A percentile compares a stretch with the other conserved stretches of the same genome.
phyloP scores from a whole-genome alignment of 2,113 vertebrate genomes.

The Gnathonemus echidnorhynchus region DNA sequence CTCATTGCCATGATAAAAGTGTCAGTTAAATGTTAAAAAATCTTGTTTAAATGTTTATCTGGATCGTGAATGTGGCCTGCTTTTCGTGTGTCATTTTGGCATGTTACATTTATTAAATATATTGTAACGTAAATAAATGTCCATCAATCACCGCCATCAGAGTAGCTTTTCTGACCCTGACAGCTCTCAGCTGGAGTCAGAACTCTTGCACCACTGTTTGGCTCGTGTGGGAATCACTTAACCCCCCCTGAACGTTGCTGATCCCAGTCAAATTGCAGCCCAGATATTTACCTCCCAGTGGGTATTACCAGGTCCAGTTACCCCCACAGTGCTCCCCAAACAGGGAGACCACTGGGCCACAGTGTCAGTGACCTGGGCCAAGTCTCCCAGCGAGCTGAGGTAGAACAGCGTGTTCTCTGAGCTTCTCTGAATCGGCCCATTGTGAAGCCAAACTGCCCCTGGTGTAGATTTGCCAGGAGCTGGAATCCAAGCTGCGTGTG shows the following conservation, averaged over 20 bases:
- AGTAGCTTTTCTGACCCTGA: background rate
- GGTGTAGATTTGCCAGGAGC: background rate
- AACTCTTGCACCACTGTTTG: background rate
- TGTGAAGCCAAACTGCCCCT: conserved; percentile 34
- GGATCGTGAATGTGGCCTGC: background rate
- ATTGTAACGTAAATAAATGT: background rate
- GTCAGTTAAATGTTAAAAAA: background rate
- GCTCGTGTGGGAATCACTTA: background rate
- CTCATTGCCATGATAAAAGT: background rate
- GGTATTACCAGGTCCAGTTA: conserved; percentile 1
- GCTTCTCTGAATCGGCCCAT: conserved; percentile 37
- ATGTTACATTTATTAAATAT: background rate
- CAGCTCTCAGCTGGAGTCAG: background rate
- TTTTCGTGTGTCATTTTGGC: background rate
- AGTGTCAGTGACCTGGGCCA: conserved; percentile 4
- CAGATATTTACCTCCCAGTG: background rate
- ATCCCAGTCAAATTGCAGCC: background rate
- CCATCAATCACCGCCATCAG: background rate
- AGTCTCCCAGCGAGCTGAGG: background rate
- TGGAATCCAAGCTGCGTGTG: background rate
- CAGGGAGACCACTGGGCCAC: background rate
- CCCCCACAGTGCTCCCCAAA: conserved; percentile 5
- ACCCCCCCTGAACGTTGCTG: background rate
- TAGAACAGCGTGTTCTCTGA: conserved; percentile 1
- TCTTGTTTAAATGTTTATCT: background rate